Percentiles rank a stretch among this genome's conserved stretches.
These are phyloP conservation scores for Lithobates sylvaticus DNA, from an alignment of 2,797 vertebrate species.

Conservation along the genomic window DNA sequence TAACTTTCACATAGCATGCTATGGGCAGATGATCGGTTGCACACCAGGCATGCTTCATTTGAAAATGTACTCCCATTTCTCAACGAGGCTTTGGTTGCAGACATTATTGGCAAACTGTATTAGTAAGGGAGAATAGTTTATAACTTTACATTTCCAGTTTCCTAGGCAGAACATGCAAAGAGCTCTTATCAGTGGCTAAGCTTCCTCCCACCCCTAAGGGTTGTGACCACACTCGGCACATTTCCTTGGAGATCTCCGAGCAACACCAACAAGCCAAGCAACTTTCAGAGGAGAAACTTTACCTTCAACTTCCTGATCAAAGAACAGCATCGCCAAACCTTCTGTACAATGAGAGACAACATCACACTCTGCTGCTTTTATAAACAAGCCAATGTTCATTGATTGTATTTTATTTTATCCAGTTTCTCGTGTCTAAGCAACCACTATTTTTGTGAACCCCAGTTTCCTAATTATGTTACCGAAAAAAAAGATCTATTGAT, in stretches of 20 bases:
- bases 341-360: conserved; percentile 47
- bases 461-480: not conserved
- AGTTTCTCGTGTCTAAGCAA: too few species aligned
- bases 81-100: not conserved
- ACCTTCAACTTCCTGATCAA: conserved; percentile 51
- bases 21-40: not conserved
- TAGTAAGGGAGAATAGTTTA: not conserved
- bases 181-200: conserved; percentile 17
- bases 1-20: not conserved
- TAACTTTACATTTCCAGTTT: conserved; percentile 14
- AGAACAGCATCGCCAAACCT: conserved; percentile 20
- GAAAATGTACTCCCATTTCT: conserved; percentile 8
- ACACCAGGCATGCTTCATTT: conserved; percentile 1
- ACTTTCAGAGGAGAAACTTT: conserved; percentile 31
- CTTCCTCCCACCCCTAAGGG: conserved; percentile 25
- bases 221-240: conserved; percentile 28
- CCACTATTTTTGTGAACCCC: too few species aligned
- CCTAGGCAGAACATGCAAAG: conserved; percentile 36
- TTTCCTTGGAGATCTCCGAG: conserved; percentile 38
- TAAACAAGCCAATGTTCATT: not conserved
- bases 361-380: conserved; percentile 21
- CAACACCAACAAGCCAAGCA: conserved; percentile 54
- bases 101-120: not conserved
- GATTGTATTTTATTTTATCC: not conserved
- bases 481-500: too few species aligned